A percentile compares a stretch with the other conserved stretches of the same genome.
Conservation (phyloP, 1,140 invertebrate genomes). For the Eriocheir sinensis region DNA sequence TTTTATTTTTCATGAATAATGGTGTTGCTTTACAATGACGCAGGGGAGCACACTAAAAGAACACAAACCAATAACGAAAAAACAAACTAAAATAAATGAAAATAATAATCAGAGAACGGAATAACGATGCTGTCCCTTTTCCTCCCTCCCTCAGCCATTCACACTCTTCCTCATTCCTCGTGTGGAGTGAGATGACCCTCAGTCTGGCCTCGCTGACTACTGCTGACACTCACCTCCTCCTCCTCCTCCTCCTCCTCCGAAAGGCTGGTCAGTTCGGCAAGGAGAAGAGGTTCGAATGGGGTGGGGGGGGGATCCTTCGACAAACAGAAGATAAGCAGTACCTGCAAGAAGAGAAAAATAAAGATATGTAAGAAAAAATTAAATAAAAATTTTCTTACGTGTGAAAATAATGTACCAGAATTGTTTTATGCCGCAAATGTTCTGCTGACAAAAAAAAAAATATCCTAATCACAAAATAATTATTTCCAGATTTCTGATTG, state of each 20-base stretch:
- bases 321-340: not conserved
- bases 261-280: not conserved
- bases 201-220: slow-evolving; percentile 15
- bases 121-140: not conserved
- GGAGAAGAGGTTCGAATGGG: too few species aligned
- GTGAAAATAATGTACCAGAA: too few species aligned
- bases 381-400: too few species aligned
- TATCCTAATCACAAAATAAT: too few species aligned
- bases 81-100: not conserved
- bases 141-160: slow-evolving; percentile 3
- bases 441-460: too few species aligned
- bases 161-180: slow-evolving; percentile 1
- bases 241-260: not conserved
- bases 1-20: not conserved
- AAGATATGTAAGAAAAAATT: not conserved
- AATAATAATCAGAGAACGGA: not conserved
- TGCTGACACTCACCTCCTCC: not conserved
- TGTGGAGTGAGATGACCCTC: not conserved
- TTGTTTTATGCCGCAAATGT: too few species aligned
- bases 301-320: too few species aligned
- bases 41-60: not conserved
- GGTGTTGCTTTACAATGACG: not conserved
- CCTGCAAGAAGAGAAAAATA: not conserved
- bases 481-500: too few species aligned
- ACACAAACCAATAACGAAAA: not conserved